These are phyloP conservation scores for Chaetops frenatus DNA, from an alignment of 2,113 vertebrate species.

Conservation along the genomic window DNA sequence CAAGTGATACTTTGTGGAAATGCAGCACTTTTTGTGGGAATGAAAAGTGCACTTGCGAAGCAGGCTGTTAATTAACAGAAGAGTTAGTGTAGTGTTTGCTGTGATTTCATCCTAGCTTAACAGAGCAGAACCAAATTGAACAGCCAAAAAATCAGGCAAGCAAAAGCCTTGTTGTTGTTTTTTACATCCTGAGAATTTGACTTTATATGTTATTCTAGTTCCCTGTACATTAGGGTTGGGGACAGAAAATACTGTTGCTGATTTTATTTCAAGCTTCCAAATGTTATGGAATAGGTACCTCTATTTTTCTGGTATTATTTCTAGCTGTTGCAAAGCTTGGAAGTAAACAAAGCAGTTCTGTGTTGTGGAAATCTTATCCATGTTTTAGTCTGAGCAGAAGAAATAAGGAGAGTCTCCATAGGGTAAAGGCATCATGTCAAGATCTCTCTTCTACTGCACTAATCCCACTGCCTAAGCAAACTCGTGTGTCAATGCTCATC, in stretches of 20 bases:
- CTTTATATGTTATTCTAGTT: not conserved
- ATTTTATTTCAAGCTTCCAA: not conserved
- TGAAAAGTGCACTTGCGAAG: conserved; percentile 16
- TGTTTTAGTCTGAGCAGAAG: not conserved
- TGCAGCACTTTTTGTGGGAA: conserved; percentile 44
- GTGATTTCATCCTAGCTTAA: conserved; percentile 55
- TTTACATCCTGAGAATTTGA: not conserved
- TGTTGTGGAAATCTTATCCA: not conserved
- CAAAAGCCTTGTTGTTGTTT: not conserved
- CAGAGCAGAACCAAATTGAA: conserved; percentile 43
- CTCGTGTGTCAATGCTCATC: rapidly evolving
- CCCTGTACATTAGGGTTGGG: not conserved
- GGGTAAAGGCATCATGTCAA: not conserved
- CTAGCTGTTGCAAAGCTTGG: not conserved
- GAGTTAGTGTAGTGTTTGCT: conserved; percentile 44
- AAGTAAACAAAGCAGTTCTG: not conserved
- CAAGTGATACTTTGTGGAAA: conserved; percentile 60
- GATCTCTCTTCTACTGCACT: not conserved
- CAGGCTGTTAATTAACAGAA: conserved; percentile 60
- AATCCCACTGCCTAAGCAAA: not conserved
- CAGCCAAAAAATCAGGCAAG: not conserved
- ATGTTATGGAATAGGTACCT: not conserved
- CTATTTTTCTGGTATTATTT: not conserved
- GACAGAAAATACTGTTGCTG: not conserved
- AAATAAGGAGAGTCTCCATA: not conserved